These are phyloP conservation scores for Apis florea DNA, from an alignment of 1,140 invertebrate genomes.

Conservation along the genomic window DNA sequence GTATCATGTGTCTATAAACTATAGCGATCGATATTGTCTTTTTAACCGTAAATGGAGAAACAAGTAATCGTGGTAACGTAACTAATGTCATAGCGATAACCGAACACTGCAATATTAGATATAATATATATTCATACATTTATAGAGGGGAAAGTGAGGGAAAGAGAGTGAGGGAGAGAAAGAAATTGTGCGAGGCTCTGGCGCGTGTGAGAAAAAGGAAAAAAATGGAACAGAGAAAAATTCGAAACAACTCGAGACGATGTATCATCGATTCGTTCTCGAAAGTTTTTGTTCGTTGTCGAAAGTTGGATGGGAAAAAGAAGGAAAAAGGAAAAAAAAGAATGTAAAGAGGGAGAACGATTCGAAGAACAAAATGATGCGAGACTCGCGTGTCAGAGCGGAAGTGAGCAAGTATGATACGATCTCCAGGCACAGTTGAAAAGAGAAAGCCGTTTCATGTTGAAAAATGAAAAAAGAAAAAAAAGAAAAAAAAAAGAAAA, in stretches of 20 bases:
- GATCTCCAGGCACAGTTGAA: constrained; percentile 43
- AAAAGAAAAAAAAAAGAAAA: background rate
- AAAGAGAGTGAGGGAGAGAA: background rate
- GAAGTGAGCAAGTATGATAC: constrained; percentile 17
- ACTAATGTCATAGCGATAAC: constrained; percentile 75
- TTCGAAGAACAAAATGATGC: background rate
- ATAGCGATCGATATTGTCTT: constrained; percentile 77
- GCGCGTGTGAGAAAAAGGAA: background rate
- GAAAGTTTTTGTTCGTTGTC: background rate
- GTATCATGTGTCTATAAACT: constrained; percentile 78
- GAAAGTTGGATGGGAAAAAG: no score
- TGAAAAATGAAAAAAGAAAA: constrained; percentile 5
- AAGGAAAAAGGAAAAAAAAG: background rate
- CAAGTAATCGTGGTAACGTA: constrained; percentile 73
- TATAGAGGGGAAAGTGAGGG: constrained; percentile 41
- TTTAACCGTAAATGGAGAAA: constrained; percentile 74
- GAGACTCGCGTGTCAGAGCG: constrained; percentile 28
- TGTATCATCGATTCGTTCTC: constrained; percentile 11
- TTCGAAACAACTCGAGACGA: background rate
- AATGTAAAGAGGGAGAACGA: background rate
- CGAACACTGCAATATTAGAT: constrained; percentile 69
- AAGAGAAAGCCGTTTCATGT: constrained; percentile 43
- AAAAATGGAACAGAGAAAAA: background rate
- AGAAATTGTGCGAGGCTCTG: constrained; percentile 32
- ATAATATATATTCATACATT: constrained; percentile 77